Evolutionary conservation across 1,140 invertebrate species (phyloP), one percentile per base, ranked within the genome.

Genomic region (Euglossa dilemma): DNA sequence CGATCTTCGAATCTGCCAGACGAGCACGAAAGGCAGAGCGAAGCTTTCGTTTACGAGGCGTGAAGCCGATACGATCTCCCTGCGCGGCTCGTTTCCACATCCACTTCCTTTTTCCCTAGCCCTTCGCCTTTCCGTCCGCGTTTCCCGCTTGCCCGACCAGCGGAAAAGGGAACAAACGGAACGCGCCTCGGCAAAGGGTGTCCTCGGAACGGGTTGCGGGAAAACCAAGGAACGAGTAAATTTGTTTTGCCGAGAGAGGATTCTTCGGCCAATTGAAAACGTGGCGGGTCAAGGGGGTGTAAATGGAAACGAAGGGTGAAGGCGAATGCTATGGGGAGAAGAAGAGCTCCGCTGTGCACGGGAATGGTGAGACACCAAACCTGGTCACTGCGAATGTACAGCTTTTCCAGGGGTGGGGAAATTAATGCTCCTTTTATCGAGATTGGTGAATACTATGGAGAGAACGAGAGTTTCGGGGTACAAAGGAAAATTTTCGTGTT

Each of bases 31-130:
- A 87, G 63, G 71, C 73, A 57, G 75, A 84, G 45, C 64, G 47
- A 82, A 67, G 81, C 57, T 78, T 70, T 83, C 81, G 74, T 70
- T 78, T 83, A 83, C 81, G 81, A 83, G 80, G 64, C 81, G 81
- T 64, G 66, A 83, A 83, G 74, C 71, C 74, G 81, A 83, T 79
- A 83, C 74, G 81, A 83, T 83, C 75, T 59, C 63, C 25, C 25
- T 14, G 12, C 11, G 45, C 57, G 81, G 73, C 66, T 82, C 80
- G 80, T 82, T 83, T 78, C 36, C 54, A 70, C 67, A 47, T 11
- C 45, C 6, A 3, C 16, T 45, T 18, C 16, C 43, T 67, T 47
- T 78, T 52, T 12, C n/a, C 47, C 63, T 57, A 0, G n/a, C 11
- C 67, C 28, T 66, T 59, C 50, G 28, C 75, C 64, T 71, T 56